Base-by-base conservation (phyloP, 1,140 invertebrate genomes). In the Lanistes nyassanus region DNA sequence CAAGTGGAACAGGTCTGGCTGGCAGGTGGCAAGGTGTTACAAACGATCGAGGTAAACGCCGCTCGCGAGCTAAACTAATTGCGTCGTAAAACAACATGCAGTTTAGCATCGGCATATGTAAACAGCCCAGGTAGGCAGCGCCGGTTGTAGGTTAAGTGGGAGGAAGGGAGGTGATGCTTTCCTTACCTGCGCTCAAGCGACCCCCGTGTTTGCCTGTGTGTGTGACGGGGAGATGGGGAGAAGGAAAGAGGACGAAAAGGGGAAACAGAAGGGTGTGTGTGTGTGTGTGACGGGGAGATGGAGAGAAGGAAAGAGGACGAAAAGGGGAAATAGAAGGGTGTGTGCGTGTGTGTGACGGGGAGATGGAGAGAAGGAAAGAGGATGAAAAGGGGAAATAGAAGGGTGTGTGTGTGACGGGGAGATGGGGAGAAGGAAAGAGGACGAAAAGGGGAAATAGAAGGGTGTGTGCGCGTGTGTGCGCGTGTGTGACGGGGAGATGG, bases 361-460 rank as follows among this genome's bases (percentile, higher is more conserved):
- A 58, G 62, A 34, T 51, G 58, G 70, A 65, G 69, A 60, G 78
- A 60, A 77, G 69, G 36, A 39, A 74, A 53, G 56, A 36, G 62
- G 72, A 72, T 16, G 77, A 71, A 76, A 26, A 69, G 64, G 66
- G 62, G 42, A 62, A 68, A 34, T 62, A 65, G 62, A 56, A 70
- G 73, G 42, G 34, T 51, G 73, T 19, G 39, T 66, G 60, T 26
- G 34, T 36, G 26, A 36, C 36, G 29, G 19, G 42, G 62, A 75
- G 42, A 70, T 56, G 39, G 42, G 55, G 65, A 77, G 76, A 64
- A 29, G 60, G 51, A 53, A 55, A 67, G 71, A 64, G 42, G 68
- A 56, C 42, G n/a, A 72, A 42, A 66, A 6, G 72, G 64, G 56
- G 13, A 75, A 65, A 31, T 16, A 69, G 37, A 31, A 31, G n/a